These are phyloP conservation scores for Cavia aperea DNA, from an alignment of 2,113 vertebrate genomes.

Conservation along the genomic window DNA sequence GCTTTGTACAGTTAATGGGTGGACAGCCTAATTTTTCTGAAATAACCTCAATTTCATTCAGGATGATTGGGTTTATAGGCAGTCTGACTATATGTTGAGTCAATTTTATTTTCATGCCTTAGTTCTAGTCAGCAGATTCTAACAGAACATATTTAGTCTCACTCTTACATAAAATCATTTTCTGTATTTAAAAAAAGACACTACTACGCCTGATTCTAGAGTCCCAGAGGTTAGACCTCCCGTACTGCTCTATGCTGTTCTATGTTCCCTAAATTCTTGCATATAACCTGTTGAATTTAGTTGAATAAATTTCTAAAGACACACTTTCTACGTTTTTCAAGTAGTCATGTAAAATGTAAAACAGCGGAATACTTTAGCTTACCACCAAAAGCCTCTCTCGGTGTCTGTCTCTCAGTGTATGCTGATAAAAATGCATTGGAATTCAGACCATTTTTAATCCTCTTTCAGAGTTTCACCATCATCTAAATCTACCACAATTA, in stretches of 20 bases:
- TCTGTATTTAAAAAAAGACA: background rate
- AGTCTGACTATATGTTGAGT: background rate
- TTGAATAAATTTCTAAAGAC: background rate
- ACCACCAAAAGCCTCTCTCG: background rate
- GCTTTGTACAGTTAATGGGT: background rate
- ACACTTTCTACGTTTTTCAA: background rate
- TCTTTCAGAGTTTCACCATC: background rate
- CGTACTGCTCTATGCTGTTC: too few species aligned
- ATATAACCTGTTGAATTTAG: background rate
- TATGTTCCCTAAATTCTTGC: background rate
- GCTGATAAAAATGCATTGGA: background rate
- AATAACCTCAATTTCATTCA: background rate
- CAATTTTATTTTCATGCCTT: background rate
- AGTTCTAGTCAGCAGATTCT: background rate
- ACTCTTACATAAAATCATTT: background rate
- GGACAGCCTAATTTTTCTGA: background rate
- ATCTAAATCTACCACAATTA: background rate
- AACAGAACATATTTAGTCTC: background rate
- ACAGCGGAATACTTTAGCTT: background rate
- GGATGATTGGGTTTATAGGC: background rate
- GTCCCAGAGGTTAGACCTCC: background rate
- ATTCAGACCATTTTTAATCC: background rate
- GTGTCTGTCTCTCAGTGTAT: background rate
- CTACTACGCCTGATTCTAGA: background rate
- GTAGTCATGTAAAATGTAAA: constrained; percentile 7